Percentiles rank a stretch among this genome's conserved stretches.
Evolutionary conservation across 2,797 vertebrate genomes (phyloP).

Genomic region (Alcedo atthis): DNA sequence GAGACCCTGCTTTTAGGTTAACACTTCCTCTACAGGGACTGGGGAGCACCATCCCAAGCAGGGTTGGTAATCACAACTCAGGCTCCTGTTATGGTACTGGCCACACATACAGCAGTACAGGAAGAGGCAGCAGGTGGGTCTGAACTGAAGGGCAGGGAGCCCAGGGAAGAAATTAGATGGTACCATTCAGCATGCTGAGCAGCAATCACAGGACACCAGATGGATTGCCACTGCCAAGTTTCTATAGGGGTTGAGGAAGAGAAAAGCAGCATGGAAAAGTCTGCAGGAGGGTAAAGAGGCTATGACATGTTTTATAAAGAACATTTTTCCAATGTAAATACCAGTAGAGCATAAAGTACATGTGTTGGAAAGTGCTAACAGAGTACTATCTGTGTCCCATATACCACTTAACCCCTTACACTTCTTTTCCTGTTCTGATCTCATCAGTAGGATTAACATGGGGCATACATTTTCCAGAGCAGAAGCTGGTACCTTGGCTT

Average conservation of each 20-base stretch:
- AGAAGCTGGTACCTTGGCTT: background rate
- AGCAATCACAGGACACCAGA: background rate
- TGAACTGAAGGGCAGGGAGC: constrained; percentile 27
- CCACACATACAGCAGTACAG: constrained; percentile 19
- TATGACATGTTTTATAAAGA: background rate
- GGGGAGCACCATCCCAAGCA: background rate
- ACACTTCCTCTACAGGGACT: background rate
- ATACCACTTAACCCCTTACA: accelerated
- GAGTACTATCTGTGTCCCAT: background rate
- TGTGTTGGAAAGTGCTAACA: background rate
- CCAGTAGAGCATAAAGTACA: background rate
- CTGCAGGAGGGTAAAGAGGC: background rate
- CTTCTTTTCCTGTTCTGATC: background rate
- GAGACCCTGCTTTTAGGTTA: background rate
- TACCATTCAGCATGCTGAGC: constrained; percentile 12
- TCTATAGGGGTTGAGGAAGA: background rate
- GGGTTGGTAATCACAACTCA: background rate
- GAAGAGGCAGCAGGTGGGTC: constrained; percentile 49
- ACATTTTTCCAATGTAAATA: background rate
- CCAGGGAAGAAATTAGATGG: constrained; percentile 24
- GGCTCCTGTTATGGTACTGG: background rate
- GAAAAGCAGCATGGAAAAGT: background rate
- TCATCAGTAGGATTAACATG: background rate
- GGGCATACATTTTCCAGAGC: background rate
- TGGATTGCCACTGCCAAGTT: background rate